phyloP scores from a whole-genome alignment of 2,797 vertebrate species.

The Acrocephalus scirpaceus region DNA sequence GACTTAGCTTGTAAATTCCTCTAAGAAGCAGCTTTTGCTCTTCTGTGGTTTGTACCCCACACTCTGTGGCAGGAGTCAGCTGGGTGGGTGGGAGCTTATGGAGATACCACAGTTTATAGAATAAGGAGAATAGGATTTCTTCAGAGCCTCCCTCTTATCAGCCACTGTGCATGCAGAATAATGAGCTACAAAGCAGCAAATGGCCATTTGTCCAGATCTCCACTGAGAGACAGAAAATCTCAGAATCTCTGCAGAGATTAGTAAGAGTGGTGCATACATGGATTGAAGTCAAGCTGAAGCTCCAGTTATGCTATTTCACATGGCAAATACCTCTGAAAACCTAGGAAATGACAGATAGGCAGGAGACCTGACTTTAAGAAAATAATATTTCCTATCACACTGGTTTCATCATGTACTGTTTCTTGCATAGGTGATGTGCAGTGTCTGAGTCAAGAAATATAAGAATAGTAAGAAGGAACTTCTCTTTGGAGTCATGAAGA shows the following conservation, averaged over 20 bases:
- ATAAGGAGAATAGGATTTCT: not conserved
- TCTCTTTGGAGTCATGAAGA: not conserved
- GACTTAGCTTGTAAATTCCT: not conserved
- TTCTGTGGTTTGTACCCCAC: not conserved
- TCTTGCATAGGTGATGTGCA: constrained; percentile 24
- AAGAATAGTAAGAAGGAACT: not conserved
- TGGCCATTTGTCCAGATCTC: not conserved
- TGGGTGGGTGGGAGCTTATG: not conserved
- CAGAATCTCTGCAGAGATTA: not conserved
- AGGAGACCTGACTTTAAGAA: not conserved
- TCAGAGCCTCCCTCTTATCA: not conserved
- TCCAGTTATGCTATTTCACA: not conserved
- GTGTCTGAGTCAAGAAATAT: not conserved
- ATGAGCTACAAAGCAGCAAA: not conserved
- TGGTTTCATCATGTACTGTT: not conserved
- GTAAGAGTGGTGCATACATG: not conserved
- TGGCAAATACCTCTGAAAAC: not conserved
- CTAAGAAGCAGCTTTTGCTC: not conserved
- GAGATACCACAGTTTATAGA: not conserved
- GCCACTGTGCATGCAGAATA: not conserved
- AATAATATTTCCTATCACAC: not conserved
- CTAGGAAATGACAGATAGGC: not conserved
- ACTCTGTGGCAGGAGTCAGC: not conserved
- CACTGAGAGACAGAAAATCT: not conserved
- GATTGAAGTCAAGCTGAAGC: not conserved